Evolutionary conservation across 2,797 vertebrate species (phyloP), one percentile per base, ranked within the genome.

Genomic region (Chiloscyllium punctatum): DNA sequence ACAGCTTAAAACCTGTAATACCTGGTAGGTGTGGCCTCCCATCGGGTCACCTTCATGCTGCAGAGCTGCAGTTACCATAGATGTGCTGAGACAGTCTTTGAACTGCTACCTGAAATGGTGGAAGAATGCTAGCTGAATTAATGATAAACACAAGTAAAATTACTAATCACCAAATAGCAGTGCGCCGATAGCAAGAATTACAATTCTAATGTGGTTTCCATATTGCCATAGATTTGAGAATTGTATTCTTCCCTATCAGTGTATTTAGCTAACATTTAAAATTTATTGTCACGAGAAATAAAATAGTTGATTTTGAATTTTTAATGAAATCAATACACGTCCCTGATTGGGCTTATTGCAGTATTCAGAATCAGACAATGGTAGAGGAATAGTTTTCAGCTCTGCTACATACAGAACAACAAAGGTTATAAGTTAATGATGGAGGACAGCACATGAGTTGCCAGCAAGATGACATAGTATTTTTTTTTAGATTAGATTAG

Each of bases 31-130:
- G 90, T 42, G 62, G 90, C 66, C 57, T 37, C n/a, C 25, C 7
- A 23, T 37, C 62, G 27, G 62, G 90, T 92, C 90, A 92, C 90
- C 90, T 92, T 92, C 90, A 92, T 92, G n/a, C 90, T 42, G 62
- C 57, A 90, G 53, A 66, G 66, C 62, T n/a, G 13, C 88, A 66
- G 33, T 62, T 37, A 33, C 48, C 16, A 57, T 53, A 1, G 11
- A 33, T 69, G 66, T 2, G 21, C 62, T 92, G 90, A 68, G 90
- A 23, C n/a, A 42, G 42, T 92, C n/a, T 13, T 69, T 66, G 62
- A 92, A 69, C n/a, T 68, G 90, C 33, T 92, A 57, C n/a, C n/a
- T n/a, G n/a, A n/a, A n/a, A n/a, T 92, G 62, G 90, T 25, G 48
- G 82, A 48, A 84, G 37, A 84, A 84, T 84, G 42, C 82, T 84